A percentile compares a stretch with the other conserved stretches of the same genome.
Conservation (phyloP, 1,140 invertebrate genomes). For the Chlorops oryzae region DNA sequence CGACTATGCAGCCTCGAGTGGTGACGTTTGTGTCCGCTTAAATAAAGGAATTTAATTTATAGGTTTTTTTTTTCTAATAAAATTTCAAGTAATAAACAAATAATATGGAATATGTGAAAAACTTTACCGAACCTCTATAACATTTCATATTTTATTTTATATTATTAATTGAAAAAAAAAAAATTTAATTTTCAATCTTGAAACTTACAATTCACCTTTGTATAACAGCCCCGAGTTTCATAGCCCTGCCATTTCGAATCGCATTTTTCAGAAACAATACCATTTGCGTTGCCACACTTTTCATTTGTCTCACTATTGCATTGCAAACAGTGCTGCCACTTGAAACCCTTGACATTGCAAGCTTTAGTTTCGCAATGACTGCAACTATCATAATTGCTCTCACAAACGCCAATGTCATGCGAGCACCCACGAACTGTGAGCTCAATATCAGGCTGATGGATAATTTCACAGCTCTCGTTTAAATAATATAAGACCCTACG, state of each 20-base stretch:
- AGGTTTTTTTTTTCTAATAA: background rate
- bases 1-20: conserved; percentile 28
- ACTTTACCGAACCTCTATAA: no score
- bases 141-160: no score
- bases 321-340: background rate
- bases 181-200: no score
- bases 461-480: background rate
- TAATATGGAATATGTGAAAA: background rate
- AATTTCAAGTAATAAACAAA: no score
- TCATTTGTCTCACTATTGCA: background rate
- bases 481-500: background rate
- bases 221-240: background rate
- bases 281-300: background rate
- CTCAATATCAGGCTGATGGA: background rate
- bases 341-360: background rate
- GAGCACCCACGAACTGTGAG: background rate
- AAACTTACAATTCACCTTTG: background rate
- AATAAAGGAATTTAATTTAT: background rate
- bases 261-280: background rate
- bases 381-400: background rate
- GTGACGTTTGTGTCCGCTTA: conserved; percentile 20
- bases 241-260: background rate
- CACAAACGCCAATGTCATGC: background rate
- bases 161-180: no score
- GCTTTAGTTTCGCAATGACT: background rate